Evolutionary conservation across 37 sponge, comb jelly and placozoan genomes (phyloP), one percentile per base, ranked within the genome.

Genomic region (Oopsacas minuta): DNA sequence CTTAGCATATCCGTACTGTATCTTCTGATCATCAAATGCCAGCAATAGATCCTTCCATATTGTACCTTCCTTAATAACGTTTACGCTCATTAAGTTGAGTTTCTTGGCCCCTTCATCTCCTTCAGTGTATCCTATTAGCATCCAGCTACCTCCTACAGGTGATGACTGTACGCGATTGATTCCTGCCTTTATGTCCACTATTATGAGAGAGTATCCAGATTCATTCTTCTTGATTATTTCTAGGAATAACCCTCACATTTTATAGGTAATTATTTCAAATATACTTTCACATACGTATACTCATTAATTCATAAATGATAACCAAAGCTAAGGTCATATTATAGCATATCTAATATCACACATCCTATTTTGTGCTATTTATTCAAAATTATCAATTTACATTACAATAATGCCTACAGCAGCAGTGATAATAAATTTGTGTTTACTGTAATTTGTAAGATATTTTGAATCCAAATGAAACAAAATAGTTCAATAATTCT

Each of bases 21-120:
- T 61, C 28, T 12, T 25, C 3, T 61, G 32, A 3, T 61, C 75
- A 32, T 61, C 75, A 61, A 61, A 61, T n/a, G 75, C 22, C 22
- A 34, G 7, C 75, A 61, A 5, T 3, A 61, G 75, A 61, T 61
- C 22, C 22, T 12, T 61, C 75, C 75, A 61, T 25, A 61, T 61
- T 10, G 28, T 61, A 3, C 75, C 75, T 61, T 61, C 75, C 28
- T 3, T 12, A 12, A 61, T 61, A 7, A 61, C 75, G 30, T 61
- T 61, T 20, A 61, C 28, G 5, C 32, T 61, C 75, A 61, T 61
- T 61, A 61, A n/a, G 28, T 61, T 61, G 22, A 61, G 22, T 34
- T 61, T 61, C 28, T 61, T 61, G 3, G 75, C 75, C 28, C 75
- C 75, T 61, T 61, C 75, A 12, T 61, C 75, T 61, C 75, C 75